These are phyloP conservation scores for Eilema depressum DNA, from an alignment of 2,888 invertebrate species.

Conservation along the genomic window DNA sequence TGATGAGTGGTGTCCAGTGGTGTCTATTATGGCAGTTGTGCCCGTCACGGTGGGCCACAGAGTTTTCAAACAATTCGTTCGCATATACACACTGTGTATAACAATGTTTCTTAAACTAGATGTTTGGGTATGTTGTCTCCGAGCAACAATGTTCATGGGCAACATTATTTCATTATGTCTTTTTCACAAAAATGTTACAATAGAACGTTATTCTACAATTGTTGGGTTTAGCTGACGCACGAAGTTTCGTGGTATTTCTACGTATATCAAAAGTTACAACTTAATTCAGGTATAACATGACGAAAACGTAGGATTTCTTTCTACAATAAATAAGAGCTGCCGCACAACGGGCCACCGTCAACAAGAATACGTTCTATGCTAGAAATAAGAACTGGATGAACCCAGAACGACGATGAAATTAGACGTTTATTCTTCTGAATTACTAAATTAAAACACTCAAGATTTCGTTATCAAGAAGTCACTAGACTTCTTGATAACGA, in stretches of 20 bases:
- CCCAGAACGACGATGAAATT: too few relatives aligned
- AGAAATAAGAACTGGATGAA: too few relatives aligned
- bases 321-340: background rate
- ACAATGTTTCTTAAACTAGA: slow-evolving; percentile 74
- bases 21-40: slow-evolving; percentile 36
- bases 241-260: background rate
- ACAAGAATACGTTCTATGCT: too few relatives aligned
- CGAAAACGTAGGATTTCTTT: background rate
- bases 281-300: background rate
- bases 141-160: slow-evolving; percentile 47
- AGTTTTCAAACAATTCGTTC: slow-evolving; percentile 56
- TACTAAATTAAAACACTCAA: too few relatives aligned
- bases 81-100: background rate
- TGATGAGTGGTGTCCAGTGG: slow-evolving; percentile 37
- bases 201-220: background rate
- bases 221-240: background rate
- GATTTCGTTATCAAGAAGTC: too few relatives aligned
- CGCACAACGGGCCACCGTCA: background rate
- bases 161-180: background rate
- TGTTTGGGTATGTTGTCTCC: slow-evolving; percentile 43
- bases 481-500: too few relatives aligned
- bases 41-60: slow-evolving; percentile 76
- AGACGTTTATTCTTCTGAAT: too few relatives aligned
- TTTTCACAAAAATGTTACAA: slow-evolving; percentile 7
- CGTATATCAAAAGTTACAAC: background rate